Conservation (phyloP, 2,113 vertebrate genomes). For the Montifringilla adamsi region DNA sequence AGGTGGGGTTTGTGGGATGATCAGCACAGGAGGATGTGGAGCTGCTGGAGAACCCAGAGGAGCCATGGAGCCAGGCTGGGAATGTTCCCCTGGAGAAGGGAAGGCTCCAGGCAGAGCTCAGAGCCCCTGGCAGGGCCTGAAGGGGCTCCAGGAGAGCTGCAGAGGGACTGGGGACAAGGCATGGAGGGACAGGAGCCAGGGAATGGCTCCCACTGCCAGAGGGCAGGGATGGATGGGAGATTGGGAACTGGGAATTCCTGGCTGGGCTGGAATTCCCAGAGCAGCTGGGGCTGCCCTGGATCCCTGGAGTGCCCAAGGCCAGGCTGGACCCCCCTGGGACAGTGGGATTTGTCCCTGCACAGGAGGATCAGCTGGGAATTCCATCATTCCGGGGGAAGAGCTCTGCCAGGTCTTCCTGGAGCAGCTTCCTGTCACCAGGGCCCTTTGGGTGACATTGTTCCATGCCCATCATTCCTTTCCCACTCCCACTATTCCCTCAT, state of each 20-base stretch:
- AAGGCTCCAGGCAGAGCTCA: not conserved
- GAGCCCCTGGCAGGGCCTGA: not conserved
- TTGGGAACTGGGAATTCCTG: not conserved
- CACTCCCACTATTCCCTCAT: fast-evolving
- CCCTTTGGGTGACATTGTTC: fast-evolving
- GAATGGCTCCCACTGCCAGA: not conserved
- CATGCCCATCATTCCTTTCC: not conserved
- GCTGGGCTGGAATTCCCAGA: not conserved
- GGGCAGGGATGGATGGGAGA: not conserved
- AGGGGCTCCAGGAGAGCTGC: not conserved
- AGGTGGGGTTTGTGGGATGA: not conserved
- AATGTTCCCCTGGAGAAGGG: not conserved
- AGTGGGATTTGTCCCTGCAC: not conserved
- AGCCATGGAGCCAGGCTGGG: not conserved
- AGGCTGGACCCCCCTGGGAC: not conserved
- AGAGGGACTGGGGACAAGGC: not conserved
- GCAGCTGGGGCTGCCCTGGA: not conserved
- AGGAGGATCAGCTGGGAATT: not conserved
- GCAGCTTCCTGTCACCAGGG: not conserved
- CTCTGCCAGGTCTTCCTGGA: not conserved
- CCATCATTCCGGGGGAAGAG: fast-evolving
- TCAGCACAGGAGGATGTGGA: not conserved
- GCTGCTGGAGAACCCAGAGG: not conserved
- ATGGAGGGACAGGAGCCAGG: not conserved
- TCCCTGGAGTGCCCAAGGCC: not conserved